These are phyloP conservation scores for Phoxinus dragarum DNA, from an alignment of 2,797 vertebrate genomes.

Conservation along the genomic window DNA sequence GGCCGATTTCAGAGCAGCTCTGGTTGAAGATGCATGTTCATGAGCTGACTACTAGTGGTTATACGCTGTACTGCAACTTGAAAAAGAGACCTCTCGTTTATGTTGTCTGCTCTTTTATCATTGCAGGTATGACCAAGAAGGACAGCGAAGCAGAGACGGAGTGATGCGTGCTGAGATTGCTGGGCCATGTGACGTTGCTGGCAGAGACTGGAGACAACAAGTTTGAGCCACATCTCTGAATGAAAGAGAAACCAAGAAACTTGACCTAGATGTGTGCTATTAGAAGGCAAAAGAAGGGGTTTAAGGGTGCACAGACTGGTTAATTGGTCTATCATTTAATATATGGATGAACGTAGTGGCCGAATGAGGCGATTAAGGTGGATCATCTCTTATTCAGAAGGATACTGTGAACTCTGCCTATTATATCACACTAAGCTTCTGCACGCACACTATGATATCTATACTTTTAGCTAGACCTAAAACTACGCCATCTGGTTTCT, in stretches of 20 bases:
- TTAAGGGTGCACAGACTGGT: neutral
- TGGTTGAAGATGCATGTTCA: neutral
- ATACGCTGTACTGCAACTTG: neutral
- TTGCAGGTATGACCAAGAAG: conserved; percentile 54
- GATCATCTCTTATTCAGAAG: conserved; percentile 47
- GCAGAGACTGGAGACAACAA: conserved; percentile 17
- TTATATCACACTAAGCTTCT: conserved; percentile 38
- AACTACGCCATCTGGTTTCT: conserved; percentile 52
- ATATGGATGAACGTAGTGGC: neutral
- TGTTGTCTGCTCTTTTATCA: neutral
- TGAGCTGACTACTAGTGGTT: neutral
- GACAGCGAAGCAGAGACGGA: conserved; percentile 72
- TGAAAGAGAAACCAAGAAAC: neutral
- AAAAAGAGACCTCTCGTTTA: neutral
- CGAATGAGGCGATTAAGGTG: conserved; percentile 16
- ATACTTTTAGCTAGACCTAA: conserved; percentile 41
- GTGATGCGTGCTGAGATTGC: conserved; percentile 75
- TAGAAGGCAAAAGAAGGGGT: conserved; percentile 21
- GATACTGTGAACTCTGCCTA: conserved; percentile 40
- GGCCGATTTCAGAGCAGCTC: neutral
- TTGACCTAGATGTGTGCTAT: conserved; percentile 30
- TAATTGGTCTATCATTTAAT: neutral
- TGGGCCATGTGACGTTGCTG: conserved; percentile 62
- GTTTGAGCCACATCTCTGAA: conserved; percentile 10
- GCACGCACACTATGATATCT: conserved; percentile 44